These are phyloP conservation scores for Panopea generosa DNA, from an alignment of 2,888 invertebrate species.

Conservation along the genomic window DNA sequence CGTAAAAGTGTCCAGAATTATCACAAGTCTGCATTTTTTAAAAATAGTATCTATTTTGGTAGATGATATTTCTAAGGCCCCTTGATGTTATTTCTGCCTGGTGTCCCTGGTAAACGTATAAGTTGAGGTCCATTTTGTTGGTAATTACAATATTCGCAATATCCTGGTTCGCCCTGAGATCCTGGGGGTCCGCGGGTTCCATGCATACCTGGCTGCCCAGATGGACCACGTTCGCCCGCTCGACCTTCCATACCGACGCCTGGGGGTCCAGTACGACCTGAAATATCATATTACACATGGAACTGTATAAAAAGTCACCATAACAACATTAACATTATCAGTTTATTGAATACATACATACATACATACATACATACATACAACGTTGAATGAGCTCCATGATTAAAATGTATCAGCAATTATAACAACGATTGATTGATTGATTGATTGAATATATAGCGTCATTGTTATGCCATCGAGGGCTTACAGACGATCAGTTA, in stretches of 20 bases:
- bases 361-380: too few relatives aligned
- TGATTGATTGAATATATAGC: too few relatives aligned
- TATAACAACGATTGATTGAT: too few relatives aligned
- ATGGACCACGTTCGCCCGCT: slow-evolving; percentile 88
- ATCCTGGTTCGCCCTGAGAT: slow-evolving; percentile 85
- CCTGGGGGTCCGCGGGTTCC: slow-evolving; percentile 88
- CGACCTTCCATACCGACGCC: slow-evolving; percentile 90
- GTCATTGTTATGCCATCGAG: too few relatives aligned
- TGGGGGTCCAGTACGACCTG: slow-evolving; percentile 88
- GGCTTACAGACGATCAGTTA: too few relatives aligned
- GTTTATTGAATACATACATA: too few relatives aligned
- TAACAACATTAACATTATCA: too few relatives aligned
- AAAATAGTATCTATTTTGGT: slow-evolving; percentile 24
- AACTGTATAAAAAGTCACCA: too few relatives aligned
- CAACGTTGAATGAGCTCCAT: too few relatives aligned
- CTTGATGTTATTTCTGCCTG: slow-evolving; percentile 74
- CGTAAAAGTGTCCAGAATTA: slow-evolving; percentile 29
- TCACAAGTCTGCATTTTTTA: slow-evolving; percentile 43
- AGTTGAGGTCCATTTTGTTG: slow-evolving; percentile 58
- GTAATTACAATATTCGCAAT: slow-evolving; percentile 88
- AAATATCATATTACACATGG: slow-evolving; percentile 3
- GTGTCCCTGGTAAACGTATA: slow-evolving; percentile 64
- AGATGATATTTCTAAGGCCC: slow-evolving; percentile 73
- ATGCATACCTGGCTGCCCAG: slow-evolving; percentile 78
- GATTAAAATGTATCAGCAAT: too few relatives aligned